phyloP scores from a whole-genome alignment of 2,797 vertebrate species.

The Halcyon leucocephala region DNA sequence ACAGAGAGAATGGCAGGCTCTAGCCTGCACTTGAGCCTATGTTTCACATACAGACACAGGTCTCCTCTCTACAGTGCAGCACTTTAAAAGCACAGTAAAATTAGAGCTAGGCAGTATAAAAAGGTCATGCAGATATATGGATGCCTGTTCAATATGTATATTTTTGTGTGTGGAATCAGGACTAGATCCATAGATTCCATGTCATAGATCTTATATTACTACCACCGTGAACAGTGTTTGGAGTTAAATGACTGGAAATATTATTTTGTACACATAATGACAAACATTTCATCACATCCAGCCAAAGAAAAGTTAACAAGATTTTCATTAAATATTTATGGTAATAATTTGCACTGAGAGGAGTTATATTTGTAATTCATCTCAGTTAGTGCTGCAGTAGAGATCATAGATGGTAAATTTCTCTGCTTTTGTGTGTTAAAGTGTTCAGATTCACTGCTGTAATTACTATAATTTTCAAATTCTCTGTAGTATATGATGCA shows the following conservation, averaged over 20 bases:
- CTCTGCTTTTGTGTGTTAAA: not conserved
- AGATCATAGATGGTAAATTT: not conserved
- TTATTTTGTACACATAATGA: not conserved
- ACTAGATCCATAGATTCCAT: not conserved
- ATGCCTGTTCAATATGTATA: not conserved
- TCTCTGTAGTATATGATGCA: not conserved
- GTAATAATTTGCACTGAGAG: not conserved
- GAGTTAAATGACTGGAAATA: not conserved
- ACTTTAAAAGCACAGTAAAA: not conserved
- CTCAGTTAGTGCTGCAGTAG: not conserved
- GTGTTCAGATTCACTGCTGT: not conserved
- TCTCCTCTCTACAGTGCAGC: not conserved
- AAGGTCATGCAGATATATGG: not conserved
- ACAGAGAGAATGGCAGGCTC: not conserved
- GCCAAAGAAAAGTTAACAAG: not conserved
- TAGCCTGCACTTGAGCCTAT: rapidly evolving
- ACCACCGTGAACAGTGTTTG: not conserved
- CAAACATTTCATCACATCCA: not conserved
- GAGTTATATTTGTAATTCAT: not conserved
- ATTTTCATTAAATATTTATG: constrained; percentile 9
- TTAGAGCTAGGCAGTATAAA: not conserved
- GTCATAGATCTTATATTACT: not conserved
- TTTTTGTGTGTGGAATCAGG: not conserved
- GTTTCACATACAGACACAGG: not conserved
- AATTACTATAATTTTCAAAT: not conserved